phyloP scores from a whole-genome alignment of 2,888 invertebrate species.

The Drosophila suboccidentalis region DNA sequence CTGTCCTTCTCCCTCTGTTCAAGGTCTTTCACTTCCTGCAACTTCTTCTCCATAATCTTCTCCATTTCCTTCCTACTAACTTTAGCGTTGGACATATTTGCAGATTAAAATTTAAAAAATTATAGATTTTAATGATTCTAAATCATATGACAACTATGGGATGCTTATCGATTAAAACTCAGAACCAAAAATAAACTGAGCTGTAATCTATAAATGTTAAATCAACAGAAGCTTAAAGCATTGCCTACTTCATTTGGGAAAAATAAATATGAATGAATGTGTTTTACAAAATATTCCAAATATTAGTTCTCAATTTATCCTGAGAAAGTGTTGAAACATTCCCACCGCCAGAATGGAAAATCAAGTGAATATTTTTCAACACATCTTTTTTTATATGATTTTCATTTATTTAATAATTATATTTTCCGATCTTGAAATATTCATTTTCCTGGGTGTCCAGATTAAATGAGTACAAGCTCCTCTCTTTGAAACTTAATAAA shows the following conservation, averaged over 20 bases:
- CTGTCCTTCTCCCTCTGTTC: background rate
- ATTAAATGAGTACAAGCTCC: too few species aligned
- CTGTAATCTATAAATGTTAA: background rate
- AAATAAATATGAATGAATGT: too few species aligned
- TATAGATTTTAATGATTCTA: background rate
- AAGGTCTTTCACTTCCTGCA: conserved; percentile 24
- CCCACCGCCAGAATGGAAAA: too few species aligned
- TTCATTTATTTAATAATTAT: too few species aligned
- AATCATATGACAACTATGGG: background rate
- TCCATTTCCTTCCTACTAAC: conserved; percentile 18
- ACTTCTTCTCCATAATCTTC: conserved; percentile 32
- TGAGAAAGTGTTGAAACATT: too few species aligned
- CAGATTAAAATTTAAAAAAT: conserved; percentile 11
- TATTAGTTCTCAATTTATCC: too few species aligned
- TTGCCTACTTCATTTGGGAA: background rate
- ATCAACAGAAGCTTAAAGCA: background rate
- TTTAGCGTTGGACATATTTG: conserved; percentile 17
- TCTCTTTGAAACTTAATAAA: too few species aligned
- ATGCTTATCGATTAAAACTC: conserved; percentile 7
- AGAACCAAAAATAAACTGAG: background rate
- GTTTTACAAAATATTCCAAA: background rate
- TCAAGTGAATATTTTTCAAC: too few species aligned
- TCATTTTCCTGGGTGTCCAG: too few species aligned
- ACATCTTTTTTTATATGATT: too few species aligned
- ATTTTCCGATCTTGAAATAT: too few species aligned